Evolutionary conservation across 2,797 vertebrate species (phyloP).

Genomic region (Urocyon cinereoargenteus): DNA sequence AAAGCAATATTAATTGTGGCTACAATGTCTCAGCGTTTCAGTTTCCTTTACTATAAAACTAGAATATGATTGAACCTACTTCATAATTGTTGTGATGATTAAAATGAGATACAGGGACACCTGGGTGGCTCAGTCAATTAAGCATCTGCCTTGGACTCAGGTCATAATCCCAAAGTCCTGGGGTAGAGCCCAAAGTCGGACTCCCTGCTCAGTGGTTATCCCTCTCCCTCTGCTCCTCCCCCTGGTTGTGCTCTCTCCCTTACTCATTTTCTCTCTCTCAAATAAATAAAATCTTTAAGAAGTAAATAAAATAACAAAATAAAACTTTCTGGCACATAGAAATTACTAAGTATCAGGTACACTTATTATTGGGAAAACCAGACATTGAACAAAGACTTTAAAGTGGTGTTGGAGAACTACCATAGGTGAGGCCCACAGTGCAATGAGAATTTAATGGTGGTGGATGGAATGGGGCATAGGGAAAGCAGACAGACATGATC

Average conservation of each 20-base stretch:
- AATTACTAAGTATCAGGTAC: background rate
- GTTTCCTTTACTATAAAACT: background rate
- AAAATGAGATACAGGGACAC: conserved; percentile 16
- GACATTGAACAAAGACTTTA: background rate
- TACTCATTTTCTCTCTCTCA: background rate
- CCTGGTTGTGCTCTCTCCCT: background rate
- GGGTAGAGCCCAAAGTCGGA: background rate
- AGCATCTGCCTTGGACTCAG: background rate
- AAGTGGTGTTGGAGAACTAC: background rate
- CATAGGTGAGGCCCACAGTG: background rate
- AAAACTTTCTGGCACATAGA: background rate
- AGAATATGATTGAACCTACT: background rate
- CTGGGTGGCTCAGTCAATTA: background rate
- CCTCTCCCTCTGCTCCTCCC: background rate
- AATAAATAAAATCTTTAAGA: background rate
- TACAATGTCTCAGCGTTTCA: conserved; percentile 35
- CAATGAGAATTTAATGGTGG: background rate
- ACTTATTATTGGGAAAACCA: background rate
- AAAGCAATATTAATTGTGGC: background rate
- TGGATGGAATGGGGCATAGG: too few relatives aligned
- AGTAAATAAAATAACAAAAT: background rate
- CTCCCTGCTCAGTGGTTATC: background rate
- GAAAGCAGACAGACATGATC: accelerated
- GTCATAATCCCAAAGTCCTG: background rate
- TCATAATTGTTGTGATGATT: background rate